Evolutionary conservation across 2,113 vertebrate genomes (phyloP), one percentile per base, ranked within the genome.

Genomic region (Scartelaos histophorus): DNA sequence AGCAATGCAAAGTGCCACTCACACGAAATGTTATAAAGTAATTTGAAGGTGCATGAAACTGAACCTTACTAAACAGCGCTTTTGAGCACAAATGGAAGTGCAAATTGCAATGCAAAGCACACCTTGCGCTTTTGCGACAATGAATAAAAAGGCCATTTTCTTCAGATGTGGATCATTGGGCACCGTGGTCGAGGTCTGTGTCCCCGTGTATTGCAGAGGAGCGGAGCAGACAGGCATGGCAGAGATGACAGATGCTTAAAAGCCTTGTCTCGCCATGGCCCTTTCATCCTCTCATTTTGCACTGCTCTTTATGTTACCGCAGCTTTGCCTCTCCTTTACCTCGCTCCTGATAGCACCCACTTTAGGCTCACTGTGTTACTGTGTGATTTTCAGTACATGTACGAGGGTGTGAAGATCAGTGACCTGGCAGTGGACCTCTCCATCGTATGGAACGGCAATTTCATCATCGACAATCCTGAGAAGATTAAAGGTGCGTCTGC

Each of bases 371-470:
- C 29, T 78, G 66, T 43, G 67, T 85, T 70, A 78, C 67, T 82
- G 67, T 76, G 34, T 75, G 71, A 22, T 84, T 73, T 80, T 67
- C 91, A 99, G 97, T 99, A 99, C 87, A 92, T 95, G 82, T 99
- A 99, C 1, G 97, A 98, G 1, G 95, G 96, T 70, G 95, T 94
- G 94, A 97, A 96, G 87, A 94, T 97, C 88, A 97, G 96, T 91
- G 95, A 96, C 90, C 83, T 99, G 77, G 93, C 96, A 0, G 95
- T 96, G 91, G 95, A 97, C 88, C 96, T 99, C 54, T 95, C 96
- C 0, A 97, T 99, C 78, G 94, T 98, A 34, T 99, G 97, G 97
- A 99, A 99, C 1, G 96, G 96, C 82, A 97, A 98, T 85, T 99
- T 99, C 67, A 94, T 98, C 85, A 99, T 99, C 2, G 97, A 99